A percentile compares a stretch with the other conserved stretches of the same genome.
Conservation (phyloP, 2,113 vertebrate genomes). For the Chaetura pelagica region DNA sequence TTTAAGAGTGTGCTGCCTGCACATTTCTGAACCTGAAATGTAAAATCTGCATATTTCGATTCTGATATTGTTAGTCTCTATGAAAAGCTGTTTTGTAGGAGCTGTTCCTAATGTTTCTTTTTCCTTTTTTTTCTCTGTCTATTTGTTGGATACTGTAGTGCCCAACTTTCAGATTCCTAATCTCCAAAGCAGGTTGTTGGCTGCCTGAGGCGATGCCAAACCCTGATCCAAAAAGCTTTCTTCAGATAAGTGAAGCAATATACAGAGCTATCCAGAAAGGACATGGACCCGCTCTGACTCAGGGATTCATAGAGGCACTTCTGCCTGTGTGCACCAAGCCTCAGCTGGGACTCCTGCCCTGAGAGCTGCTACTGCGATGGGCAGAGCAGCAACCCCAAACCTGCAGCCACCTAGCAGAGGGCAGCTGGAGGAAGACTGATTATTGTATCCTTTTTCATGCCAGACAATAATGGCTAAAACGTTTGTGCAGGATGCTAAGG, state of each 20-base stretch:
- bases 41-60: background rate
- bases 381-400: rapidly evolving
- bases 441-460: background rate
- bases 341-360: background rate
- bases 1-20: background rate
- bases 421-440: background rate
- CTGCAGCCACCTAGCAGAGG: background rate
- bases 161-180: rapidly evolving
- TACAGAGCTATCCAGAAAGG: background rate
- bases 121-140: background rate
- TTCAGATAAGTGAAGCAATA: background rate
- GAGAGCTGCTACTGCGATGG: background rate
- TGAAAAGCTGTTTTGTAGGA: background rate
- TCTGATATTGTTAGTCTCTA: background rate
- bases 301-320: background rate
- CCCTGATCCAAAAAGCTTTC: background rate
- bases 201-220: background rate
- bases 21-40: background rate
- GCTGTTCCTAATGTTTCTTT: background rate
- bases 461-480: background rate
- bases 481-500: background rate
- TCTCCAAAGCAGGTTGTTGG: rapidly evolving
- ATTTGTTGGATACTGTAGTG: background rate
- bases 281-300: background rate
- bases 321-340: background rate